Percentiles rank a stretch among this genome's conserved stretches.
phyloP scores from a whole-genome alignment of 2,888 invertebrate genomes.

The Folsomia candida region DNA sequence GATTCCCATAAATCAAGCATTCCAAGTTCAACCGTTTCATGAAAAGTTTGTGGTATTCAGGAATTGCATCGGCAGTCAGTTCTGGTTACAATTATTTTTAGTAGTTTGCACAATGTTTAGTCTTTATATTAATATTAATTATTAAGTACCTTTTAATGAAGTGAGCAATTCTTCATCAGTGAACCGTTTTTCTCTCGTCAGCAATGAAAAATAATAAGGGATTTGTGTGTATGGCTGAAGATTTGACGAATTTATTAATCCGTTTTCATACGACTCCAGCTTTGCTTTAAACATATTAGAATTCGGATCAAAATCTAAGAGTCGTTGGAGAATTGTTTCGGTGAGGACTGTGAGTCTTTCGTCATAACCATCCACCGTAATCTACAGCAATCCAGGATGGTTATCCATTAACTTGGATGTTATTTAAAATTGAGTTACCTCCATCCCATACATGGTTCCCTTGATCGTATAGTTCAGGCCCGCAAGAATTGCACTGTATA shows the following conservation, averaged over 20 bases:
- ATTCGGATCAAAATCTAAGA: constrained; percentile 76
- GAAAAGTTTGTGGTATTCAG: not conserved
- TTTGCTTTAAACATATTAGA: constrained; percentile 79
- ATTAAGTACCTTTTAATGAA: constrained; percentile 69
- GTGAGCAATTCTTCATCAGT: constrained; percentile 61
- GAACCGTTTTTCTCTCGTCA: constrained; percentile 25
- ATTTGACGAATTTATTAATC: constrained; percentile 15
- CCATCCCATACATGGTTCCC: constrained; percentile 79
- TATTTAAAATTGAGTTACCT: constrained; percentile 62
- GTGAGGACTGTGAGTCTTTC: constrained; percentile 81
- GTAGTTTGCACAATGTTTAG: no score
- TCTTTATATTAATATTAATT: no score
- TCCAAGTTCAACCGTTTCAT: constrained; percentile 61
- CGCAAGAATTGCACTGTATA: constrained; percentile 87
- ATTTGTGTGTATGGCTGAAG: constrained; percentile 8
- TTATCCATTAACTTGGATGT: no score
- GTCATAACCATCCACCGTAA: constrained; percentile 70
- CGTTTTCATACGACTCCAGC: constrained; percentile 15
- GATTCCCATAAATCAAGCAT: constrained; percentile 84
- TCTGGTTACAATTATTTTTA: no score
- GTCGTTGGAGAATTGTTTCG: constrained; percentile 77
- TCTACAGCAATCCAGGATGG: constrained; percentile 6
- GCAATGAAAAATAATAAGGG: constrained; percentile 15
- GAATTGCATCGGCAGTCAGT: not conserved
- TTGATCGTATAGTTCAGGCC: constrained; percentile 75